Base-by-base conservation (phyloP, 2,888 invertebrate genomes). In the Galerucella pusilla region DNA sequence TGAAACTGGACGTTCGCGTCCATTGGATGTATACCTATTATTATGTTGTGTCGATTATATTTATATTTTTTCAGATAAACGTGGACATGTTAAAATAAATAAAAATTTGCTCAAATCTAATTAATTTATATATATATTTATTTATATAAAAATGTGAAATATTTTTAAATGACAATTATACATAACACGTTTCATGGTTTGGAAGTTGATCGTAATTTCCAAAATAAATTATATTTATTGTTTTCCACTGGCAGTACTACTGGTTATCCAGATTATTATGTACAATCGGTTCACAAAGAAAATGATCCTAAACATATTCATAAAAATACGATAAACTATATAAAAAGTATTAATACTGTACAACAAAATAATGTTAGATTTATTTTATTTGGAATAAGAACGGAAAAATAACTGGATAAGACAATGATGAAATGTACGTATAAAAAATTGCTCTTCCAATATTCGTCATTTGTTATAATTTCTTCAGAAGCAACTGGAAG, bases 261-360 rank as follows among this genome's bases (percentile, higher is more conserved):
- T 75, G 75, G 75, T 75, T 69, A 66, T 72, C 72, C 68, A 64
- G 66, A 69, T 61, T 61, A 74, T 74, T 82, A 82, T 82, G 75
- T 61, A 69, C 49, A 71, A 49, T 54, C 42, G 45, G 63, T 64
- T 64, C 28, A 54, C 52, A 65, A 71, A 14, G 20, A 63, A 9
- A 70, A 45, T 64, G n/a, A 16, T 49, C 52, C 54, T 73, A 67
- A 25, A 54, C 20, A 52, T 61, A 68, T 68, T 68, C 6, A 68
- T 61, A 68, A 73, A 63, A 68, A 60, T 68, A 54, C 63, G 68
- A 68, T 73, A 68, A 68, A 68, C 73, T 73, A 73, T 73, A 71
- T 71, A 25, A 71, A 74, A 71, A 70, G 67, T 67, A 74, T 75
- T 78, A 75, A 76, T 75, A 73, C 76, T 78, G 74, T 76, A 76